Evolutionary conservation across 1,140 invertebrate species (phyloP).

Genomic region (Bacillus rossius): DNA sequence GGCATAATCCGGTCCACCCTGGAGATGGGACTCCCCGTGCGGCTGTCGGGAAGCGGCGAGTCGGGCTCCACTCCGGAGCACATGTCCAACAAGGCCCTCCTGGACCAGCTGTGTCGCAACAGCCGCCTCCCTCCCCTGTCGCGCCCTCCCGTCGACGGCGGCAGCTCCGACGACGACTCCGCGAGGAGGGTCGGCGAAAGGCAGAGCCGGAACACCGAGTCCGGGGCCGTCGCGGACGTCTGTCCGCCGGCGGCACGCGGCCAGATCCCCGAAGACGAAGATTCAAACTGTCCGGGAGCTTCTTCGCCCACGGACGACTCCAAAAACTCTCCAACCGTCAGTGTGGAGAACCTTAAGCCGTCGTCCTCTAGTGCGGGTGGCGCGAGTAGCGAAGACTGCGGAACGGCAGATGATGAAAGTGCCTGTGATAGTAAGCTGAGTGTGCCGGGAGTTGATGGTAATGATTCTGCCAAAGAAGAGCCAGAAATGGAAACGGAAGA

Average conservation of each 20-base stretch:
- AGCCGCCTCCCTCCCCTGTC: conserved; percentile 7
- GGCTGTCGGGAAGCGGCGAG: conserved; percentile 30
- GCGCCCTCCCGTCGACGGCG: background rate
- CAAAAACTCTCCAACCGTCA: background rate
- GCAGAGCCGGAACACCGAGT: background rate
- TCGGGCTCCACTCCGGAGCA: conserved; percentile 36
- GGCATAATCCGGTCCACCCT: conserved; percentile 74
- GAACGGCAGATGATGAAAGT: conserved; percentile 10
- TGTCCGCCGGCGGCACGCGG: background rate
- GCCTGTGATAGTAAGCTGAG: conserved; percentile 15
- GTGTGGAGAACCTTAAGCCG: background rate
- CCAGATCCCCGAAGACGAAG: too few relatives aligned
- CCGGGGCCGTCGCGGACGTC: conserved; percentile 6
- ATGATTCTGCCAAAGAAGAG: conserved; percentile 14
- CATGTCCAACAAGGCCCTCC: conserved; percentile 48
- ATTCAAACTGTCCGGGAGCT: too few relatives aligned
- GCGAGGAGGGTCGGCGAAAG: background rate
- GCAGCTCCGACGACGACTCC: conserved; percentile 11
- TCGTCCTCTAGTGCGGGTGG: background rate
- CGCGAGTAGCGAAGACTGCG: background rate
- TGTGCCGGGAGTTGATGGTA: conserved; percentile 8
- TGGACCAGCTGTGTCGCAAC: conserved; percentile 60
- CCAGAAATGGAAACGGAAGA: conserved; percentile 6
- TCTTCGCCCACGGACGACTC: background rate
- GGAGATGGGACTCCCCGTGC: conserved; percentile 51